phyloP scores from a whole-genome alignment of 2,888 invertebrate genomes.

The Trachelus stipa region DNA sequence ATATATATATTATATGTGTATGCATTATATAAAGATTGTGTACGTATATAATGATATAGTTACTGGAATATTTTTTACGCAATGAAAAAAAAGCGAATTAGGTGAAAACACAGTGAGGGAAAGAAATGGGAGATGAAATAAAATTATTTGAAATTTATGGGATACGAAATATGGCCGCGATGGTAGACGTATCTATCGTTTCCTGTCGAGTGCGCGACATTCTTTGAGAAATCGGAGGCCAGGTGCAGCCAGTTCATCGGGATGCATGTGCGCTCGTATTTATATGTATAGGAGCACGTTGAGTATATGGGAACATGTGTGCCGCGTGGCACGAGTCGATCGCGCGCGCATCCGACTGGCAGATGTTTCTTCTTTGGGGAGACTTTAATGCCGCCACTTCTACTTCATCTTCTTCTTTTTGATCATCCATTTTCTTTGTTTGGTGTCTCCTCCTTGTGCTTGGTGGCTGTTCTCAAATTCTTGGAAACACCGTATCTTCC shows the following conservation, averaged over 20 bases:
- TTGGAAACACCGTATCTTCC: not conserved
- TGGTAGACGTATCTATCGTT: not conserved
- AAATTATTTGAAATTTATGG: not conserved
- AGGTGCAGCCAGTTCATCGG: slow-evolving; percentile 6
- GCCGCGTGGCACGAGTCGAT: slow-evolving; percentile 35
- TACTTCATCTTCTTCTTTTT: not conserved
- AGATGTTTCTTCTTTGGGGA: slow-evolving; percentile 36
- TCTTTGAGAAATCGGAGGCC: slow-evolving; percentile 2
- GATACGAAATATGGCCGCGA: not conserved
- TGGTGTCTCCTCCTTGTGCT: not conserved
- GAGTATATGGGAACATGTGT: slow-evolving; percentile 3
- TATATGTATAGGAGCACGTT: not conserved
- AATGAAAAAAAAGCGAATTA: not conserved
- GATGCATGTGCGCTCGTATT: slow-evolving; percentile 10
- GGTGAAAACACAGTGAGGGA: not conserved
- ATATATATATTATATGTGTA: too few relatives aligned
- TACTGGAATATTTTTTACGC: not conserved
- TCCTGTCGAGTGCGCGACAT: not conserved
- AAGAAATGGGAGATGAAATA: not conserved
- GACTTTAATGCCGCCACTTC: slow-evolving; percentile 1
- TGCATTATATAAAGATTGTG: too few relatives aligned
- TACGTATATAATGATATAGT: too few relatives aligned
- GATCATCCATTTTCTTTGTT: not conserved
- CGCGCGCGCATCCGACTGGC: slow-evolving; percentile 26
- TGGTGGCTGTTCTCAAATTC: not conserved